Base-by-base conservation (phyloP, 2,113 vertebrate genomes). In the Cyanoliseus patagonus region DNA sequence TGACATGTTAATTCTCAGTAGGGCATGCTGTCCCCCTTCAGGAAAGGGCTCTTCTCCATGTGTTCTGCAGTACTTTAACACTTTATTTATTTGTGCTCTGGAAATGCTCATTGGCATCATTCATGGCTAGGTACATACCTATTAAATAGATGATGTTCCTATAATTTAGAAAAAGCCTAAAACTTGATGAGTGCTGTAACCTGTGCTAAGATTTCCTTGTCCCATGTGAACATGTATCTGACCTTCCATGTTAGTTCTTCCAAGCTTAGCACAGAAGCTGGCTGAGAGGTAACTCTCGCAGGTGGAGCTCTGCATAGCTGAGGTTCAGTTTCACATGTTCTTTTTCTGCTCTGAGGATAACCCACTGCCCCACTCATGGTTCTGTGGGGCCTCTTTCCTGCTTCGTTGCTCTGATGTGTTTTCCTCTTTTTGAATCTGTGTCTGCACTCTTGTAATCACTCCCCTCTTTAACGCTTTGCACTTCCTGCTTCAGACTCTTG, bases 311-410 rank as follows among this genome's bases (percentile, higher is more conserved):
- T 66, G 52, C 35, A 35, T 8, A 47, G 27, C 53, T 66, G 53
- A 47, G 25, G 11, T n/a, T 77, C 20, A 33, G 31, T 10, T 27
- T 84, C 30, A 11, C 7, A 1, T 37, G 69, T 44, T 51, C 20
- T 23, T 62, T 44, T 76, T 81, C 30, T 35, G 61, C 37, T 84
- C 41, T 82, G 27, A 51, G 22, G 24, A 35, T 33, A 67, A 66
- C 15, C 14, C 19, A 4, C 41, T 62, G 79, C 42, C n/a, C 47
- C 16, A 14, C 0, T 35, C 41, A 19, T 30, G 0, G 0, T 73
- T 72, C 55, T 25, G 9, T 39, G n/a, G 70, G 53, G 49, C n/a
- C 22, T 59, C 62, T 74, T 86, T 59, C 53, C 70, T 61, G 31
- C 66, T 53, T 68, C 27, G 1, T 69, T 44, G 41, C 67, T 69